These are phyloP conservation scores for Corvus hawaiiensis DNA, from an alignment of 2,113 vertebrate genomes.

Conservation along the genomic window DNA sequence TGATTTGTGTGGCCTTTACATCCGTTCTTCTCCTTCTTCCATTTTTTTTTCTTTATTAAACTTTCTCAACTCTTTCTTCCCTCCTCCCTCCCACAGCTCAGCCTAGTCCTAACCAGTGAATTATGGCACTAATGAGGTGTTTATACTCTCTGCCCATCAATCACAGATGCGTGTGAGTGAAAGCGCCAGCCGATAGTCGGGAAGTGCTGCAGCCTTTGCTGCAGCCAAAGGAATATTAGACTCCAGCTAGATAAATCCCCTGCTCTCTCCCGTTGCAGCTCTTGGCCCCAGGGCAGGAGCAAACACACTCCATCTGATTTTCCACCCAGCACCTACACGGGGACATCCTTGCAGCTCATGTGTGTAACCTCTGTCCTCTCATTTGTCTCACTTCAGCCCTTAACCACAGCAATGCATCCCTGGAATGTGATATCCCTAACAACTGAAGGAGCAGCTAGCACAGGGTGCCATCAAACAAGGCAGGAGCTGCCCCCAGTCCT, in stretches of 20 bases:
- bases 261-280: background rate
- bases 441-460: background rate
- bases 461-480: background rate
- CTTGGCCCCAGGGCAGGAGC: background rate
- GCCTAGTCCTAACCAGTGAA: conserved; percentile 32
- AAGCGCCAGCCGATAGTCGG: conserved; percentile 24
- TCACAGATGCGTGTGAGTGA: conserved; percentile 43
- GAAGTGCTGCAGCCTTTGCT: conserved; percentile 9
- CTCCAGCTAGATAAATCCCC: background rate
- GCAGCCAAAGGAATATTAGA: conserved; percentile 21
- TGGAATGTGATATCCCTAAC: background rate
- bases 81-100: background rate
- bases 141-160: conserved; percentile 60
- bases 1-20: conserved; percentile 28
- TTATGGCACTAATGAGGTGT: conserved; percentile 59
- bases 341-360: background rate
- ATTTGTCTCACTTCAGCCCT: background rate
- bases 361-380: background rate
- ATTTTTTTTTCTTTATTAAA: conserved; percentile 43
- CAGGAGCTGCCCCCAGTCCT: background rate
- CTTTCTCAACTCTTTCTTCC: conserved; percentile 26
- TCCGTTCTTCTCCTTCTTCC: conserved; percentile 11
- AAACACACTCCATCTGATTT: background rate
- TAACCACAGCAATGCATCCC: background rate
- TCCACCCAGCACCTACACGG: background rate